Conservation (phyloP, 2,113 vertebrate species). For the Arothron firmamentum region DNA sequence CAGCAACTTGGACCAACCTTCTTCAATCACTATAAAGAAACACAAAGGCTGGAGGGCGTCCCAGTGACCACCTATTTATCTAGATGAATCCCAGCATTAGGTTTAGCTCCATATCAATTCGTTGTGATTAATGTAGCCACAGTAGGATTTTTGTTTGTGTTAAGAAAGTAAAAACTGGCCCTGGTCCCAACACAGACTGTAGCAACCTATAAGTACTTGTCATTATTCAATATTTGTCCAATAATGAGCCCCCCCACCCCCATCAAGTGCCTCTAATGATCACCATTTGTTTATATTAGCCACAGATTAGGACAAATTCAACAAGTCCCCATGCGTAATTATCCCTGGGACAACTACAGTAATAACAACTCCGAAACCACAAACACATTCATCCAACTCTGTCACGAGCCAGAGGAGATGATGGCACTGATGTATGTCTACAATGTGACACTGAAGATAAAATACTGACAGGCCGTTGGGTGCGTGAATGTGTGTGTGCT, state of each 20-base stretch:
- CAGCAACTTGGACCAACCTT: constrained; percentile 11
- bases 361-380: constrained; percentile 21
- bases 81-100: constrained; percentile 2
- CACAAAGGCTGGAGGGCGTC: background rate
- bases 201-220: constrained; percentile 4
- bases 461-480: background rate
- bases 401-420: constrained; percentile 14
- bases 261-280: constrained; percentile 41
- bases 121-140: constrained; percentile 18
- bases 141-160: background rate
- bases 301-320: constrained; percentile 21
- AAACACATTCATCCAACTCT: constrained; percentile 39
- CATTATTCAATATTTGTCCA: constrained; percentile 18
- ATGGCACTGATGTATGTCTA: constrained; percentile 30
- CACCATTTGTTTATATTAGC: constrained; percentile 51
- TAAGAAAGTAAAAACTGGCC: constrained; percentile 6
- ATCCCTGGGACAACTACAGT: constrained; percentile 11
- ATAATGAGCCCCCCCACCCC: constrained; percentile 23
- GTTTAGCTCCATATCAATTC: constrained; percentile 11
- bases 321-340: constrained; percentile 33
- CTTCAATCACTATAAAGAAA: constrained; percentile 12
- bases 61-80: constrained; percentile 16
- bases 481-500: constrained; percentile 1
- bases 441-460: constrained; percentile 29
- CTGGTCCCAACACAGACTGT: background rate